These are phyloP conservation scores for Platycheirus rosarum DNA, from an alignment of 2,888 invertebrate genomes.

Conservation along the genomic window DNA sequence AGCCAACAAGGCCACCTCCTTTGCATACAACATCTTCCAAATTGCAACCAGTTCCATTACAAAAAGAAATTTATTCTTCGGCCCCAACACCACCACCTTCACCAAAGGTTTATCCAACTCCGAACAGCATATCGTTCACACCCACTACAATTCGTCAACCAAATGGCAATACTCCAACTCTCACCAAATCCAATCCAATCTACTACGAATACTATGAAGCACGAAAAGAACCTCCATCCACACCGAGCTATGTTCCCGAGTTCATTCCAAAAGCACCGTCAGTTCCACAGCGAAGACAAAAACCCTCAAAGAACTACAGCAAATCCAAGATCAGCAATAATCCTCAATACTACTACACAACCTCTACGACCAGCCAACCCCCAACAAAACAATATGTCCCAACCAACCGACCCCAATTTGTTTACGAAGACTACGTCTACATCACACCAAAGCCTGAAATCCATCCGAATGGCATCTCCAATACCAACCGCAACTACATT, in stretches of 20 bases:
- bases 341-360: constrained; percentile 59
- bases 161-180: constrained; percentile 73
- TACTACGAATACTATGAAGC: constrained; percentile 83
- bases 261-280: constrained; percentile 75
- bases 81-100: constrained; percentile 79
- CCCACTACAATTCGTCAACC: constrained; percentile 77
- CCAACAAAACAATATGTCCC: constrained; percentile 75
- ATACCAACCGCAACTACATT: constrained; percentile 57
- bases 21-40: constrained; percentile 63
- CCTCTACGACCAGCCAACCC: constrained; percentile 74
- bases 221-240: constrained; percentile 78
- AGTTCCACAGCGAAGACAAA: constrained; percentile 48
- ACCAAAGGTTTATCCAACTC: constrained; percentile 75
- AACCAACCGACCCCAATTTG: constrained; percentile 76
- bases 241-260: constrained; percentile 77
- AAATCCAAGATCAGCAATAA: constrained; percentile 74
- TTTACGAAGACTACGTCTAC: constrained; percentile 78
- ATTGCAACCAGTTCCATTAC: constrained; percentile 76
- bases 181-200: constrained; percentile 81
- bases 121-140: constrained; percentile 77
- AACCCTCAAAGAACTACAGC: constrained; percentile 75
- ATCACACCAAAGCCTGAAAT: constrained; percentile 85
- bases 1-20: constrained; percentile 58
- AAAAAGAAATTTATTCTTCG: constrained; percentile 77
- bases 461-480: constrained; percentile 77